Base-by-base conservation (phyloP, 30 jellyfish, hydroid and myxozoan genomes). In the Aurelia aurita complex sp. Pacific region DNA sequence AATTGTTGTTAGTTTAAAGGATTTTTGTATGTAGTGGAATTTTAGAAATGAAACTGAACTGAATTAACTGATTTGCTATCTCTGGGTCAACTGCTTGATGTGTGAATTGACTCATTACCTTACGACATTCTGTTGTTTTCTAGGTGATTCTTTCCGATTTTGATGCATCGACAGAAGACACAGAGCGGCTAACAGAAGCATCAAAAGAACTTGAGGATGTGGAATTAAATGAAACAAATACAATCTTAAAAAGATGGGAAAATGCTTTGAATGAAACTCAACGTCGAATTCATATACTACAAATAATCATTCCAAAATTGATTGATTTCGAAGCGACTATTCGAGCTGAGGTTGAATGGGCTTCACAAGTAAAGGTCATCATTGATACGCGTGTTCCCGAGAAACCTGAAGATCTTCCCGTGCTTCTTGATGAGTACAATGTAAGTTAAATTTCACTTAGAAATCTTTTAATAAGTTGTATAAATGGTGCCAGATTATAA, bases 231-330 rank as follows among this genome's bases (percentile, higher is more conserved):
- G 97, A 90, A 54, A 90, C 97, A 10, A 71, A 53, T 57, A 43
- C 91, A 1, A 80, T 90, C 62, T 62, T 90, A 83, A 60, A 66
- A 60, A 85, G 95, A 40, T 90, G 97, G 97, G 89, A 76, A 15
- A 71, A 64, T 23, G 97, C 95, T 51, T 71, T 75, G 61, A 72
- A 67, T 19, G 94, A 90, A 79, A 64, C 90, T 1, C 51, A 77
- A 54, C 33, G 95, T 12, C 91, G 97, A 17, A n/a, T 71, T 9
- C 64, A 38, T 14, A 35, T n/a, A 15, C 73, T 90, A 53, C 69
- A 80, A 73, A 69, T 86, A 23, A 63, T 75, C 36, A 9, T 73
- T 38, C 85, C 89, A 14, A 77, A 80, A 43, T 29, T 90, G 61
- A 64, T 50, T 5, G 69, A 29, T 51, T 85, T 90, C 36, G 90